Evolutionary conservation across 2,888 invertebrate species (phyloP).

Genomic region (Orthosia incerta): DNA sequence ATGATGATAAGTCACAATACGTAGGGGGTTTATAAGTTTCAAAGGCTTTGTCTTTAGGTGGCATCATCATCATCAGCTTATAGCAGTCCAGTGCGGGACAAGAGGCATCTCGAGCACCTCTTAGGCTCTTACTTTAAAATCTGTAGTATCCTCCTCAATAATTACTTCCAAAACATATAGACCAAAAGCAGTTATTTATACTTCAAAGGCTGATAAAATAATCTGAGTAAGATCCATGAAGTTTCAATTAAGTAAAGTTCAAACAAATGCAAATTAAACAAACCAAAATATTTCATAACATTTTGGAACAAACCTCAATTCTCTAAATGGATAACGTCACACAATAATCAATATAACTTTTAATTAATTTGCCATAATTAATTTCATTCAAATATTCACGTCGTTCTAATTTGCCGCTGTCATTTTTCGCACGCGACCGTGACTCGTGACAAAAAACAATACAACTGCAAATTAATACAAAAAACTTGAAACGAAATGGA

Average conservation of each 20-base stretch:
- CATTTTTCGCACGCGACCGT: slow-evolving; percentile 55
- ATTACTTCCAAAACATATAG: not conserved
- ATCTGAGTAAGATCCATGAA: not conserved
- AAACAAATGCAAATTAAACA: not conserved
- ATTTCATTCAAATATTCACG: slow-evolving; percentile 47
- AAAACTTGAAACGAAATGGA: slow-evolving; percentile 19
- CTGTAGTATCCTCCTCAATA: not conserved
- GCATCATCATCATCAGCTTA: not conserved
- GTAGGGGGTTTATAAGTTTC: not conserved
- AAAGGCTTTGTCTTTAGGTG: not conserved
- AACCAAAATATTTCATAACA: not conserved
- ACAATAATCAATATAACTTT: slow-evolving; percentile 17
- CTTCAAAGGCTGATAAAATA: too few relatives aligned
- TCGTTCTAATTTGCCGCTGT: slow-evolving; percentile 45
- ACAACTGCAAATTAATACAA: not conserved
- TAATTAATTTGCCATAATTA: slow-evolving; percentile 48
- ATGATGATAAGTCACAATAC: not conserved
- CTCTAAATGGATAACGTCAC: not conserved
- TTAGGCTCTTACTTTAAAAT: not conserved
- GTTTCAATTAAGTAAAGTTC: not conserved
- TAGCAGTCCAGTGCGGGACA: too few relatives aligned
- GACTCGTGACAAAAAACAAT: slow-evolving; percentile 39
- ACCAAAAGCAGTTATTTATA: not conserved
- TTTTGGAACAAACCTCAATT: not conserved
- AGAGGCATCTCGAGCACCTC: not conserved